Base-by-base conservation (phyloP, 2,113 vertebrate species). In the Mustelus asterias region DNA sequence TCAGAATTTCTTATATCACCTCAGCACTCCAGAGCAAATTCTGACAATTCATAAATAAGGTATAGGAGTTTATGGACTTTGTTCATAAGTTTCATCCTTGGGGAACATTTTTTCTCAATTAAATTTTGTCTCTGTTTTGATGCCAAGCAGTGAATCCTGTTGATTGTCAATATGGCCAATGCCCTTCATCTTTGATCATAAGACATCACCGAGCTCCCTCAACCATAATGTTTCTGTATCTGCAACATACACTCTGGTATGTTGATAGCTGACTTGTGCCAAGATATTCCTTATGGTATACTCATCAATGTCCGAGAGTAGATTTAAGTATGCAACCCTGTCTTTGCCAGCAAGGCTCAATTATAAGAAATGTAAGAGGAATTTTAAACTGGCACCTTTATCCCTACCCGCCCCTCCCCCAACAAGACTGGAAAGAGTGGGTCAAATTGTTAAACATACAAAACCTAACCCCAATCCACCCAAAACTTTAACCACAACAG, bases 151-250 rank as follows among this genome's bases (percentile, higher is more conserved):
- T 83, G n/a, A 83, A 89, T 92, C 89, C 33, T 92, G 29, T 65
- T 92, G 33, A 92, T 63, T 92, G 89, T 14, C 58, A 92, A 92
- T 86, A 92, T 92, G 89, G 13, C 24, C 63, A 37, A 92, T 65
- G 89, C 29, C 54, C 54, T 60, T 63, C 60, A 65, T 14, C 60
- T 60, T 63, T 60, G 58, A 65, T 60, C 58, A 92, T 60, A 65
- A n/a, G 29, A 65, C 58, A 86, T 92, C 54, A 86, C 83, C 18
- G 60, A 63, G 33, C 3, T 92, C 48, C 88, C 26, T 14, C 65
- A 41, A 44, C 41, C 92, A 94, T n/a, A 94, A 94, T 58, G 20
- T 37, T 10, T 41, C 90, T 94, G 88, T 11, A 60, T 60, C 26
- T 60, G 33, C 16, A 63, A 94, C 63, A 69, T 26, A 69, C 2